Evolutionary conservation across 2,888 invertebrate species (phyloP).

Genomic region (Aplocera efformata): DNA sequence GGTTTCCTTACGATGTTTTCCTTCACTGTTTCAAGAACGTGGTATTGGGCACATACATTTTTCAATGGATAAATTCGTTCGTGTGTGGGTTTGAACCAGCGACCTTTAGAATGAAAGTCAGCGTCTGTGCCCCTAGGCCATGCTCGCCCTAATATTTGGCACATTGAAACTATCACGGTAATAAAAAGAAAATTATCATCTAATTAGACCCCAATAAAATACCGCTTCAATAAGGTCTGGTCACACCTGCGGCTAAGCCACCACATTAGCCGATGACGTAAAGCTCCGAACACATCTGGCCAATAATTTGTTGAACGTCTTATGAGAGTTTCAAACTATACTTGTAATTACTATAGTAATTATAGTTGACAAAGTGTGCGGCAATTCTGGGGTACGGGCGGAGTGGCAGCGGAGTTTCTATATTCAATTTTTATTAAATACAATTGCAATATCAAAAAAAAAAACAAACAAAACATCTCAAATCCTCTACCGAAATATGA

Average conservation of each 20-base stretch:
- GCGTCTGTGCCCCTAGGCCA: too few species aligned
- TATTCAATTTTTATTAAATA: not conserved
- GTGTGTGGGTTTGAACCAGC: too few species aligned
- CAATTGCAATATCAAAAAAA: too few species aligned
- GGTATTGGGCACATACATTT: too few species aligned
- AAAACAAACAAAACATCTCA: too few species aligned
- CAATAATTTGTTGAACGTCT: constrained; percentile 27
- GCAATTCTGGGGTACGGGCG: constrained; percentile 18
- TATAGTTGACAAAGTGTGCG: constrained; percentile 45
- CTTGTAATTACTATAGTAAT: constrained; percentile 37
- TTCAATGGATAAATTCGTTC: too few species aligned
- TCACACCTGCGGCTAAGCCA: constrained; percentile 6
- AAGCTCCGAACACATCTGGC: constrained; percentile 21
- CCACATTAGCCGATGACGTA: constrained; percentile 12
- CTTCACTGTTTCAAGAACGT: too few species aligned
- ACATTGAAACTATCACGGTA: not conserved
- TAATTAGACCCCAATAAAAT: constrained; percentile 13
- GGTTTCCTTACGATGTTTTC: too few species aligned
- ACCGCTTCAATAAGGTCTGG: constrained; percentile 9
- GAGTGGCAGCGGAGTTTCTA: constrained; percentile 16
- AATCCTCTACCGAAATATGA: too few species aligned
- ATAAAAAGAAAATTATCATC: constrained; percentile 12
- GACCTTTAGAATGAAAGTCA: too few species aligned
- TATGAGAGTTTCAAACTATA: constrained; percentile 29
- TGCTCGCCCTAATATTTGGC: not conserved